These are phyloP conservation scores for Probosciger aterrimus DNA, from an alignment of 2,113 vertebrate species.

Conservation along the genomic window DNA sequence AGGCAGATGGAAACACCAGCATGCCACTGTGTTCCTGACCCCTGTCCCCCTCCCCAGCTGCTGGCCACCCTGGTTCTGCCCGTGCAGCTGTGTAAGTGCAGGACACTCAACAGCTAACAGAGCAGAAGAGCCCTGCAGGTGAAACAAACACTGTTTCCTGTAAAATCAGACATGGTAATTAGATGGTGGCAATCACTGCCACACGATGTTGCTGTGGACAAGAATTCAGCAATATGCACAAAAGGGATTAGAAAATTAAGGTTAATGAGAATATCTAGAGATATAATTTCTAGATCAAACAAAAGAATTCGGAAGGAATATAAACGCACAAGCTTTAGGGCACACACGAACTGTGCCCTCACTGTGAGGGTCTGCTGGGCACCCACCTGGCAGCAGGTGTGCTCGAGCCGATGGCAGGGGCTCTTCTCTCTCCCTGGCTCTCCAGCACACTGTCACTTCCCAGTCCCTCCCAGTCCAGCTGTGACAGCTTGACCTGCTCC, in stretches of 20 bases:
- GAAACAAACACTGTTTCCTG: background rate
- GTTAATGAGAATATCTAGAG: slow-evolving; percentile 6
- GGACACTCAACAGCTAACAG: background rate
- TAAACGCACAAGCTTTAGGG: background rate
- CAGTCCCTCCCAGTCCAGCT: fast-evolving
- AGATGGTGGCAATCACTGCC: background rate
- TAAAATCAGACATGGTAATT: background rate
- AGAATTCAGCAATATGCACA: slow-evolving; percentile 1
- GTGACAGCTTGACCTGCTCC: background rate
- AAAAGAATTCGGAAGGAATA: background rate
- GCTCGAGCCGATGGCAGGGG: fast-evolving
- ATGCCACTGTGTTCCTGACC: background rate
- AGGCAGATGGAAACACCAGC: background rate
- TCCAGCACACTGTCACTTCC: background rate
- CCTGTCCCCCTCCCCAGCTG: background rate
- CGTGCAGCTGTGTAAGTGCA: background rate
- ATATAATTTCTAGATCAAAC: slow-evolving; percentile 3
- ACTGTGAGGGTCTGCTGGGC: fast-evolving
- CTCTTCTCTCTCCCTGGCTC: background rate
- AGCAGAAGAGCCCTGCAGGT: background rate
- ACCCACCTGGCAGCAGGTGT: background rate
- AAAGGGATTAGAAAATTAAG: slow-evolving; percentile 25
- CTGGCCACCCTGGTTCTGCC: background rate
- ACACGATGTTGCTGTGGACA: slow-evolving; percentile 5
- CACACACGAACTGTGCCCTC: background rate